Conservation (phyloP, 2,888 invertebrate genomes). For the Melanostoma mellinum region DNA sequence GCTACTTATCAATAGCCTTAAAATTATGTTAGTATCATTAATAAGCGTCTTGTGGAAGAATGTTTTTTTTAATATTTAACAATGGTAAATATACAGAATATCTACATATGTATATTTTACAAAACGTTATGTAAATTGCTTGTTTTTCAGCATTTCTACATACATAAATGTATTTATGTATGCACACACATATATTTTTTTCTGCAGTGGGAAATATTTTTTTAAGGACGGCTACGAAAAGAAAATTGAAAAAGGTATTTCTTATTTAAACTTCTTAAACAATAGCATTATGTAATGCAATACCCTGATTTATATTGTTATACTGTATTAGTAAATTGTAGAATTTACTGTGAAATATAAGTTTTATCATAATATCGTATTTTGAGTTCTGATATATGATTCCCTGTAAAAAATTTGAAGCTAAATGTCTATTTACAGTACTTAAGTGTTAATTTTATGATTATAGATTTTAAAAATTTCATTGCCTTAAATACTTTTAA, state of each 20-base stretch:
- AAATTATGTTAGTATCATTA: constrained; percentile 50
- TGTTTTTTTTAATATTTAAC: constrained; percentile 25
- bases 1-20: background rate
- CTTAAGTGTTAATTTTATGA: background rate
- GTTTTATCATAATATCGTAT: background rate
- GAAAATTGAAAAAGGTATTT: constrained; percentile 12
- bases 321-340: constrained; percentile 4
- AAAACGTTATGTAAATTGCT: constrained; percentile 46
- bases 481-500: constrained; percentile 6
- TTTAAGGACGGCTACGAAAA: constrained; percentile 56
- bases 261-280: constrained; percentile 17
- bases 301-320: constrained; percentile 57
- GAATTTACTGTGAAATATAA: constrained; percentile 8
- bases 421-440: background rate
- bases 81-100: constrained; percentile 29
- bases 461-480: no score
- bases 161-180: background rate
- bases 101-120: constrained; percentile 16
- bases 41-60: constrained; percentile 66
- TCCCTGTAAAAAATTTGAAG: background rate
- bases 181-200: background rate
- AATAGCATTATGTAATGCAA: constrained; percentile 27
- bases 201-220: constrained; percentile 36
- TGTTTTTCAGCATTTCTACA: constrained; percentile 38
- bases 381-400: background rate